Conservation (phyloP, 1,140 invertebrate species). For the Drosophila pseudoananassae region DNA sequence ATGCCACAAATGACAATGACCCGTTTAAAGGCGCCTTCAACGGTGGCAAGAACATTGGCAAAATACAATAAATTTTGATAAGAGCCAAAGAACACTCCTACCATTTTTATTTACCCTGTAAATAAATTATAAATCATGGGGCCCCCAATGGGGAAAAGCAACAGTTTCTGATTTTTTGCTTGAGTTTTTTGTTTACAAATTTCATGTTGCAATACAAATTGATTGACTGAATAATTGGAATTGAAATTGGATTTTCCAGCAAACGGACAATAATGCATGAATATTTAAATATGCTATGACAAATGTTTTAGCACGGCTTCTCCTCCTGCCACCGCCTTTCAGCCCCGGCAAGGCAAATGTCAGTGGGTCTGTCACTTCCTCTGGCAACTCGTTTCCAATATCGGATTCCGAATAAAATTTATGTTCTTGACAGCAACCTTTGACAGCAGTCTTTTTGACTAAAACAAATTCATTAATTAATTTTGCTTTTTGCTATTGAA, state of each 20-base stretch:
- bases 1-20: constrained; percentile 61
- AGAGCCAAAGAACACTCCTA: constrained; percentile 19
- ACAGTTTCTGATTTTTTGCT: constrained; percentile 20
- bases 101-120: constrained; percentile 42
- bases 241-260: constrained; percentile 39
- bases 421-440: constrained; percentile 11
- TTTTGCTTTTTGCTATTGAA: constrained; percentile 21
- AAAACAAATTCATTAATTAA: constrained; percentile 39
- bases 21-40: constrained; percentile 46
- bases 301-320: constrained; percentile 59
- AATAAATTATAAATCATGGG: constrained; percentile 59
- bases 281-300: constrained; percentile 59
- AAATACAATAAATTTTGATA: constrained; percentile 57
- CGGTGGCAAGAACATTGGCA: constrained; percentile 36
- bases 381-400: constrained; percentile 14
- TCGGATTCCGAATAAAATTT: constrained; percentile 26
- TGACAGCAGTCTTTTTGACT: constrained; percentile 33
- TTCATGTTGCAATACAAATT: constrained; percentile 31
- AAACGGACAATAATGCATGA: constrained; percentile 41
- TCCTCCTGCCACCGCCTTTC: background rate
- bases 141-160: constrained; percentile 28
- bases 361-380: constrained; percentile 55
- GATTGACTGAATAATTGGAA: constrained; percentile 54
- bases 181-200: constrained; percentile 27
- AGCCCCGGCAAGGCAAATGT: constrained; percentile 45